These are phyloP conservation scores for Xanthorhoe designata DNA, from an alignment of 2,888 invertebrate genomes.

Conservation along the genomic window DNA sequence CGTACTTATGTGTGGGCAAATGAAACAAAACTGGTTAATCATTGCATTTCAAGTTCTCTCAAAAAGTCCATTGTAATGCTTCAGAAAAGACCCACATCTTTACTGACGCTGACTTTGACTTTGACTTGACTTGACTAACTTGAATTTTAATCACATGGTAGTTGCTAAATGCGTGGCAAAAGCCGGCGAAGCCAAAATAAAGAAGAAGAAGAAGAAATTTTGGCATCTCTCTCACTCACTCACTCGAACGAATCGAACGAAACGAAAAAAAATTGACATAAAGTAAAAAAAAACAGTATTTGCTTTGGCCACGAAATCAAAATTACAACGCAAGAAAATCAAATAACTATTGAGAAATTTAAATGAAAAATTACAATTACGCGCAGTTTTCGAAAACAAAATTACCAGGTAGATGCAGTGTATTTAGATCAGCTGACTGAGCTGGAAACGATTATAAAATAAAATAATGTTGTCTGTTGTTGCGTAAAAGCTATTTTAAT, in stretches of 20 bases:
- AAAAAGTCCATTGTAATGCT: too few relatives aligned
- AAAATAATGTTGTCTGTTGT: slow-evolving; percentile 23
- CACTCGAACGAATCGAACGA: too few relatives aligned
- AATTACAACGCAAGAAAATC: slow-evolving; percentile 18
- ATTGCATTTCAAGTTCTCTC: too few relatives aligned
- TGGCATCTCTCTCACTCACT: background rate
- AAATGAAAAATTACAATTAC: slow-evolving; percentile 29
- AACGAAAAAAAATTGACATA: background rate
- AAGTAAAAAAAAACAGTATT: background rate
- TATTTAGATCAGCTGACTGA: background rate
- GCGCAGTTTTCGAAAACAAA: slow-evolving; percentile 16
- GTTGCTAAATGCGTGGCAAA: too few relatives aligned
- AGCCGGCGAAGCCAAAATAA: too few relatives aligned
- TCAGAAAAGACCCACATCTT: too few relatives aligned
- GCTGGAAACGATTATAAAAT: background rate
- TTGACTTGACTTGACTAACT: too few relatives aligned
- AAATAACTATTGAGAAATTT: slow-evolving; percentile 21
- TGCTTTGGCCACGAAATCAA: background rate
- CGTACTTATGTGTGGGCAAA: too few relatives aligned
- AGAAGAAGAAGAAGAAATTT: too few relatives aligned
- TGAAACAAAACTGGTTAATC: too few relatives aligned
- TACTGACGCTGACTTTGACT: too few relatives aligned
- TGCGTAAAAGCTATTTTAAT: slow-evolving; percentile 33
- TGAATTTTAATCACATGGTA: too few relatives aligned
- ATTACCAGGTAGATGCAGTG: slow-evolving; percentile 27